Evolutionary conservation across 2,888 invertebrate species (phyloP).

Genomic region (Cryptus armator): DNA sequence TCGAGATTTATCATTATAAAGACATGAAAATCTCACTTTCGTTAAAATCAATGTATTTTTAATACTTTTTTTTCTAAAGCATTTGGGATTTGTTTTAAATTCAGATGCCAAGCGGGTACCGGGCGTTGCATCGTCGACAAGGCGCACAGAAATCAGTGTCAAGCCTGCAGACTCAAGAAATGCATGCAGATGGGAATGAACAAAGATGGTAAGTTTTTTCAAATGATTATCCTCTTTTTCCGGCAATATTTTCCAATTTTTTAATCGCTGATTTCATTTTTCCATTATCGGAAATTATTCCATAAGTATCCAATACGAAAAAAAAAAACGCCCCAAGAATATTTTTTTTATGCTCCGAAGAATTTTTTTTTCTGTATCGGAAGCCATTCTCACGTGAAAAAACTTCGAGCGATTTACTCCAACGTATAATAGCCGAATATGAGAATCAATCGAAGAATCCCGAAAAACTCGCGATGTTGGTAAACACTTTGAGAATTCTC

Average conservation of each 20-base stretch:
- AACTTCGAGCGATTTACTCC: neutral
- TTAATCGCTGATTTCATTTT: too few relatives aligned
- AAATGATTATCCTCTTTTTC: neutral
- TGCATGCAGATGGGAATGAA: slow-evolving; percentile 99
- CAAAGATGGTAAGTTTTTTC: slow-evolving; percentile 95
- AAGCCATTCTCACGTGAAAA: neutral
- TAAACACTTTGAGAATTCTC: slow-evolving; percentile 35
- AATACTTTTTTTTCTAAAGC: too few relatives aligned
- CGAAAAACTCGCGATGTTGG: neutral
- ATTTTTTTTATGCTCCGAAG: too few relatives aligned
- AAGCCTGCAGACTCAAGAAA: slow-evolving; percentile 99
- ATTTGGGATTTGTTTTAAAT: slow-evolving; percentile 66
- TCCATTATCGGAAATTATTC: too few relatives aligned
- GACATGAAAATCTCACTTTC: too few relatives aligned
- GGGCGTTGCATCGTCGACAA: slow-evolving; percentile 99
- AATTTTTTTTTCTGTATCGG: neutral
- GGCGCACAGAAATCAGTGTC: slow-evolving; percentile 99
- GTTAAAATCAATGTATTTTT: too few relatives aligned
- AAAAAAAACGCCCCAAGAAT: too few relatives aligned
- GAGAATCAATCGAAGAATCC: slow-evolving; percentile 69
- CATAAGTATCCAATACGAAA: too few relatives aligned
- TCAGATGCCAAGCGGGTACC: slow-evolving; percentile 99
- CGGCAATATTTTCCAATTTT: neutral
- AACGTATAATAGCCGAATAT: neutral
- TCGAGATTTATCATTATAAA: too few relatives aligned